Evolutionary conservation across 92 coral and sea anemone species (phyloP), one percentile per base, ranked within the genome.

Genomic region (Diadumene lineata): DNA sequence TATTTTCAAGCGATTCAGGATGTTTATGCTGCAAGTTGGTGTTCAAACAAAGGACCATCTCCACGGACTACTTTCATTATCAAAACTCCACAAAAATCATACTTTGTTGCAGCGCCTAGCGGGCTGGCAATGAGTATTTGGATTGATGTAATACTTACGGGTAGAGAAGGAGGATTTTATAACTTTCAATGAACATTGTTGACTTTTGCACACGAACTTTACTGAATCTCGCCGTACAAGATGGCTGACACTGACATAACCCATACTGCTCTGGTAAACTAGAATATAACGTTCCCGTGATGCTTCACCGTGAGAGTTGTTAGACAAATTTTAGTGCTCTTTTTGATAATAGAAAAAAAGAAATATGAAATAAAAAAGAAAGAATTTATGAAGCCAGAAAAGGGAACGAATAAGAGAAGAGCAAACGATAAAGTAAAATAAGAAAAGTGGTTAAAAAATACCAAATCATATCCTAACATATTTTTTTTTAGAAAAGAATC

Each of bases 1-100:
- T 96, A 92, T 71, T 96, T 96, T 81, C 99, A 96, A 85, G 99
- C 99, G 1, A 92, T 96, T 28, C 92, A 96, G 69, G 99, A 96
- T 57, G 97, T 96, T 26, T 96, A 92, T 68, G 97, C 88, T 29
- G 99, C 94, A 38, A 77, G 87, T 74, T 85, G 94, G 73, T 81
- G 76, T 51, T 88, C 88, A 17, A 81, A 86, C 62, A 96, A 89
- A 51, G 86, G 94, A 46, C 84, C 92, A n/a, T 80, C 92, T 1
- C 75, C 80, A n/a, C 83, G 84, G 76, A 92, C 97, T 48, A 83
- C 99, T 9, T 89, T 96, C 66, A 90, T 97, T 62, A 94, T 96
- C 30, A 96, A 96, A 76, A 96, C 99, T 0, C 99, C 99, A 3
- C 94, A 92, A 55, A 87, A 86, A 46, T 93, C 96, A 1, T 96